A percentile compares a stretch with the other conserved stretches of the same genome.
These are phyloP conservation scores for Zoanthus sociatus DNA, from an alignment of 92 coral and sea anemone genomes.

Conservation along the genomic window DNA sequence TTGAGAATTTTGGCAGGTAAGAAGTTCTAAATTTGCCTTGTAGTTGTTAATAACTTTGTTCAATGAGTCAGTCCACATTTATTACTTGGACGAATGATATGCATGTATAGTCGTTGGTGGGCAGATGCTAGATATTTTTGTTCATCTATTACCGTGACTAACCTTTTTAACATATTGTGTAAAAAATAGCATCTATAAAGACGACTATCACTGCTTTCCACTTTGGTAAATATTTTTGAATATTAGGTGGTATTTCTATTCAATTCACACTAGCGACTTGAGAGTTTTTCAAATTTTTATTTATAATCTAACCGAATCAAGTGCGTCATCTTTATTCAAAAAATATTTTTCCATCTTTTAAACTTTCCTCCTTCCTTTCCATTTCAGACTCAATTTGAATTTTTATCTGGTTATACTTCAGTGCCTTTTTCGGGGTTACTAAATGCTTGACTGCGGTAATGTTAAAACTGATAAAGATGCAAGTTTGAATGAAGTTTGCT, in stretches of 20 bases:
- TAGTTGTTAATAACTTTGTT: slow-evolving; percentile 22
- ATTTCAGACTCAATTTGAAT: background rate
- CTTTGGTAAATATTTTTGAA: background rate
- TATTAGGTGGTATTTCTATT: background rate
- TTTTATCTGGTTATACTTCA: background rate
- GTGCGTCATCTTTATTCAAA: background rate
- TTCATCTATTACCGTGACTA: background rate
- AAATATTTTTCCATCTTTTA: background rate
- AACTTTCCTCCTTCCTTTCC: background rate
- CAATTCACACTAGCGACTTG: background rate
- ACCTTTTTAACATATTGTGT: background rate
- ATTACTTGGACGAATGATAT: background rate
- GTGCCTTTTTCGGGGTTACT: slow-evolving; percentile 2
- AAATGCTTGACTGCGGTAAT: background rate
- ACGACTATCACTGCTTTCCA: background rate
- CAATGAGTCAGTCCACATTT: background rate
- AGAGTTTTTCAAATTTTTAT: background rate
- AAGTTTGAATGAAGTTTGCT: background rate
- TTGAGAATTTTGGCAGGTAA: slow-evolving; percentile 24
- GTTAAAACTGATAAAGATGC: background rate
- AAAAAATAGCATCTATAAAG: slow-evolving; percentile 9
- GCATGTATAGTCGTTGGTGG: slow-evolving; percentile 1
- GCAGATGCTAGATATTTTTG: background rate
- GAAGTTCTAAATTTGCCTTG: slow-evolving; percentile 24
- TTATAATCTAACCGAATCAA: background rate